phyloP scores from a whole-genome alignment of 2,113 vertebrate species.

The Notothenia rossii region DNA sequence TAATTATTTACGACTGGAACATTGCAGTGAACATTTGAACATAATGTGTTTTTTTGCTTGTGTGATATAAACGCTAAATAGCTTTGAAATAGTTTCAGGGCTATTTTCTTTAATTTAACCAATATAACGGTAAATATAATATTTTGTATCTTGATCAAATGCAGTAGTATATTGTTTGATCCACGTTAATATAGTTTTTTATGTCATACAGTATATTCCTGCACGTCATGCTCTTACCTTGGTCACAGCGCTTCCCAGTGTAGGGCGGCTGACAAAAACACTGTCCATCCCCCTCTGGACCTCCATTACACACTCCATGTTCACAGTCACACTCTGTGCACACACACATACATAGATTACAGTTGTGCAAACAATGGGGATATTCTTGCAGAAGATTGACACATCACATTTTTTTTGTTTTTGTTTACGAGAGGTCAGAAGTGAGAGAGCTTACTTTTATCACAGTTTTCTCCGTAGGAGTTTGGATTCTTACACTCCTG shows the following conservation, averaged over 20 bases:
- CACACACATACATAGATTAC: not conserved
- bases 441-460: slow-evolving; percentile 82
- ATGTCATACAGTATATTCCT: not conserved
- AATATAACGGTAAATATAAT: too few species aligned
- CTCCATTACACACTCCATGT: slow-evolving; percentile 86
- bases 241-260: slow-evolving; percentile 88
- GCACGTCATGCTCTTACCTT: slow-evolving; percentile 79
- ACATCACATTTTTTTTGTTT: not conserved
- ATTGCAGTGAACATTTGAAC: not conserved
- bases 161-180: not conserved
- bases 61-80: too few species aligned
- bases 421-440: not conserved
- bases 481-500: slow-evolving; percentile 87
- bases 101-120: too few species aligned
- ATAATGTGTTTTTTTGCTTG: not conserved
- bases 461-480: slow-evolving; percentile 87
- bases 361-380: not conserved
- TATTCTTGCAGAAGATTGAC: not conserved
- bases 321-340: slow-evolving; percentile 89
- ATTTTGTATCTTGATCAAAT: not conserved
- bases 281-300: slow-evolving; percentile 85
- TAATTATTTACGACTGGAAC: not conserved
- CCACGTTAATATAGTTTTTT: not conserved
- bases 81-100: too few species aligned
- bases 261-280: slow-evolving; percentile 94